phyloP scores from a whole-genome alignment of 2,113 vertebrate genomes.

The Atrichornis clamosus region DNA sequence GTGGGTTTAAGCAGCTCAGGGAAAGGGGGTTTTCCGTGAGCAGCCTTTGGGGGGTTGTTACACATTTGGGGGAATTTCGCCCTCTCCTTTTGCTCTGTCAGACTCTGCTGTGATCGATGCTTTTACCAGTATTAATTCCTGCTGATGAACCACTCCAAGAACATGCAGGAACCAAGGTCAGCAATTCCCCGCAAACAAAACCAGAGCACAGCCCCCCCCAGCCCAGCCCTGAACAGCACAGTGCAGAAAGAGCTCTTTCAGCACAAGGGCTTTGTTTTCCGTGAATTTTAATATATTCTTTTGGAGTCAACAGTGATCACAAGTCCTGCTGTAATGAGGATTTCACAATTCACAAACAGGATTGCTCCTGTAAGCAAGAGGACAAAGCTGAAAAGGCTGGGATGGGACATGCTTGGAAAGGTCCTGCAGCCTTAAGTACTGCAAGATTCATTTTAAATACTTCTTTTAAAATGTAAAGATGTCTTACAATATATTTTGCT shows the following conservation, averaged over 20 bases:
- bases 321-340: background rate
- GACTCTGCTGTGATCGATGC: background rate
- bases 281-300: background rate
- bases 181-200: background rate
- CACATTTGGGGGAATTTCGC: background rate
- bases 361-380: rapidly evolving
- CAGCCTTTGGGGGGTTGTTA: background rate
- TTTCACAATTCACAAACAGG: background rate
- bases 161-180: background rate
- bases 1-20: background rate
- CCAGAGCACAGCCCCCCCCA: background rate
- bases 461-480: background rate
- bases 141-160: background rate
- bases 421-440: background rate
- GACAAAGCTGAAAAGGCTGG: background rate
- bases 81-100: background rate
- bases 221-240: background rate
- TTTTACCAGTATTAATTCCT: background rate
- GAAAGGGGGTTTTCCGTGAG: background rate
- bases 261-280: slow-evolving; percentile 52
- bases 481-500: background rate
- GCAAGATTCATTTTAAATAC: rapidly evolving
- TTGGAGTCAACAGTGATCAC: background rate
- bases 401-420: background rate
- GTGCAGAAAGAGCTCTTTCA: background rate